Conservation (phyloP, 2,888 invertebrate species). For the Antitype chi region DNA sequence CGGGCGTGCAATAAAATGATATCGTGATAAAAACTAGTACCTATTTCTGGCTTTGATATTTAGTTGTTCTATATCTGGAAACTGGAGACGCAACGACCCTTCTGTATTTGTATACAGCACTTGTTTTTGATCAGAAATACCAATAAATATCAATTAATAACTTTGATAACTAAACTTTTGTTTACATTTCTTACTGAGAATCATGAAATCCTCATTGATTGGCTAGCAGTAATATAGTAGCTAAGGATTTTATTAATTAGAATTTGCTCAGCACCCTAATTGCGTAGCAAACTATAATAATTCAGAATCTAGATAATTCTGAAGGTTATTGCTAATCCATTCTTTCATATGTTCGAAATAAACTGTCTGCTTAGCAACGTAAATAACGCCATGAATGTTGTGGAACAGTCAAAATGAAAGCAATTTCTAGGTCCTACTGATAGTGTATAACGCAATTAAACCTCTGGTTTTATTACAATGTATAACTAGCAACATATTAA, state of each 20-base stretch:
- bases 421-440: too few species aligned
- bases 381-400: too few species aligned
- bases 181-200: background rate
- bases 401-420: too few species aligned
- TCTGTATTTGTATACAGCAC: background rate
- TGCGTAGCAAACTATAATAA: too few species aligned
- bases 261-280: background rate
- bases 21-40: conserved; percentile 8
- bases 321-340: too few species aligned
- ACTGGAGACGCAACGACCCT: background rate
- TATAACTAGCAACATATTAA: background rate
- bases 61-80: conserved; percentile 1
- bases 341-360: too few species aligned
- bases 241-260: background rate
- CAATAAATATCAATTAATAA: background rate
- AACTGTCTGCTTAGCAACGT: too few species aligned
- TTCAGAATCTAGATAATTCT: too few species aligned
- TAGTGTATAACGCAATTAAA: too few species aligned
- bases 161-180: too few species aligned
- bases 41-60: background rate
- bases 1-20: conserved; percentile 3
- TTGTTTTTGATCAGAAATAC: background rate
- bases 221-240: background rate
- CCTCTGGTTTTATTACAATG: background rate
- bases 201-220: background rate